Evolutionary conservation across 2,888 invertebrate genomes (phyloP).

Genomic region (Pseudococcus viburni): DNA sequence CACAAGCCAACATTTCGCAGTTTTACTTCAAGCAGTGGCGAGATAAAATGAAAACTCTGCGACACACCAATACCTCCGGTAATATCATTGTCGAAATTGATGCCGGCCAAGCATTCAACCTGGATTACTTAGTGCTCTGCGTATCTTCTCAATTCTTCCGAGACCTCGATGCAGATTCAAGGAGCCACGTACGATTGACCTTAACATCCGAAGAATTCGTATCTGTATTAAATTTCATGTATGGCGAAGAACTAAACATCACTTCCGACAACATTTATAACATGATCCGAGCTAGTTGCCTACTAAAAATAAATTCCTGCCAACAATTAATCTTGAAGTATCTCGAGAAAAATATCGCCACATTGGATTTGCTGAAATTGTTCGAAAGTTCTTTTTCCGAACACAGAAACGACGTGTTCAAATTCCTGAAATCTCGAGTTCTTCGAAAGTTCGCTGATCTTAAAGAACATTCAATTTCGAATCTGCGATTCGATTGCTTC

Average conservation of each 20-base stretch:
- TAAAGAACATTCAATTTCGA: not conserved
- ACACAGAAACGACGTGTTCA: not conserved
- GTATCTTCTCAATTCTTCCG: slow-evolving; percentile 6
- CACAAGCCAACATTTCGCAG: not conserved
- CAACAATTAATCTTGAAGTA: not conserved
- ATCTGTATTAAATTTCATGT: not conserved
- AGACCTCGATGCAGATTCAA: not conserved
- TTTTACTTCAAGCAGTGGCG: not conserved
- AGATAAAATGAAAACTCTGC: not conserved
- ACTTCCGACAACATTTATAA: not conserved
- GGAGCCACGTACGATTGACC: not conserved
- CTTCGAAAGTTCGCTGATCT: not conserved
- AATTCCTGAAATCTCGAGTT: not conserved
- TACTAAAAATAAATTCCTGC: not conserved
- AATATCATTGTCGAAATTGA: not conserved
- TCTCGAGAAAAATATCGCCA: not conserved
- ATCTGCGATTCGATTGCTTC: not conserved
- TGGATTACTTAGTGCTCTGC: not conserved
- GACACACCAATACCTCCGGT: not conserved
- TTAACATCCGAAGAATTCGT: not conserved
- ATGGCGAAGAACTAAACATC: not conserved
- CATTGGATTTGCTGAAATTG: not conserved
- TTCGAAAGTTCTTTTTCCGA: not conserved
- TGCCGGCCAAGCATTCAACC: not conserved
- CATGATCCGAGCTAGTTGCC: not conserved